phyloP scores from a whole-genome alignment of 2,888 invertebrate species.

The Lasioglossum calceatum region DNA sequence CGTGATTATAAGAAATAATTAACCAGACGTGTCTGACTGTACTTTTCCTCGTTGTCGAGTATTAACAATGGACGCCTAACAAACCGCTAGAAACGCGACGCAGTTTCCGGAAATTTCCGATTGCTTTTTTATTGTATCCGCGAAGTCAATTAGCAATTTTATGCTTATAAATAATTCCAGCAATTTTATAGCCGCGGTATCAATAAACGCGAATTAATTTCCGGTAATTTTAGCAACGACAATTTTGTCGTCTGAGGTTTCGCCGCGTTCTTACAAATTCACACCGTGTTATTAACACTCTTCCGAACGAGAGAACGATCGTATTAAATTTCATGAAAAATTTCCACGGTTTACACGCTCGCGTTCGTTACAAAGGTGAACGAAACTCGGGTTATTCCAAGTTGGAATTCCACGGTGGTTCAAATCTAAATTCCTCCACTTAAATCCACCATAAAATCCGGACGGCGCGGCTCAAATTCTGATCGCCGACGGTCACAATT shows the following conservation, averaged over 20 bases:
- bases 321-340: too few relatives aligned
- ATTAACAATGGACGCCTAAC: neutral
- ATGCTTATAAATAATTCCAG: too few relatives aligned
- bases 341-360: neutral
- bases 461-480: neutral
- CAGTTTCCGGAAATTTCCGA: neutral
- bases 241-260: neutral
- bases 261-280: too few relatives aligned
- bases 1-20: constrained; percentile 21
- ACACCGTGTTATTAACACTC: too few relatives aligned
- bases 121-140: neutral
- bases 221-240: neutral
- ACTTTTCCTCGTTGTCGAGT: neutral
- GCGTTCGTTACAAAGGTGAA: neutral
- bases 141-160: too few relatives aligned
- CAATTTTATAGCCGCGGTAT: neutral
- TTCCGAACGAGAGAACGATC: too few relatives aligned
- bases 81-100: neutral
- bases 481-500: constrained; percentile 3
- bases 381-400: neutral
- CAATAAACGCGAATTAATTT: neutral
- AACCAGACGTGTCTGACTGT: constrained; percentile 1
- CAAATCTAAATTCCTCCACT: neutral
- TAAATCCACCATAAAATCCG: neutral
- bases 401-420: neutral